Evolutionary conservation across 2,888 invertebrate genomes (phyloP), one percentile per base, ranked within the genome.

Genomic region (Phortica magna): DNA sequence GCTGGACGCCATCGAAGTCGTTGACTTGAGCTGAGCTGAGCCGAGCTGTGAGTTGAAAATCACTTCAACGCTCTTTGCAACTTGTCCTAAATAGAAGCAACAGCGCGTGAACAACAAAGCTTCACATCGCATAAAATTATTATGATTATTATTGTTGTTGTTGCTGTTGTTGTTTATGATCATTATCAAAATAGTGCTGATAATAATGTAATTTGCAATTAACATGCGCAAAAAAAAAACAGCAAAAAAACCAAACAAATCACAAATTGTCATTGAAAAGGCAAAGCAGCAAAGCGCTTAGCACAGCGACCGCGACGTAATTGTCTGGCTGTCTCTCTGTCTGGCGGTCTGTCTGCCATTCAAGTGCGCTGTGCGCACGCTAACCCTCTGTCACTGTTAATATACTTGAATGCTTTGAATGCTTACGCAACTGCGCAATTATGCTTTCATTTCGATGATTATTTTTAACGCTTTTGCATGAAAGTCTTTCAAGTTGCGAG

Each of bases 241-340:
- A 9, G 17, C 17, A 7, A 22, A 61, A 61, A 61, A 7, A 22
- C 10, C 3, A 61, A 61, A 55, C 22, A 55, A 55, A 53, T 55
- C 70, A 71, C 22, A 31, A 39, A 71, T 14, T 71, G 70, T 71
- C 70, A 71, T 55, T 71, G 7, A 67, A 68, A 42, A 43, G 43
- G 55, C 55, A 68, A 43, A 17, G 31, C 68, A 68, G 14, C 6
- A 14, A 12, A 48, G 19, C 68, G 31, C 41, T 65, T 5, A 43
- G n/a, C 65, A 39, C 1, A 12, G 14, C 41, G 31, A 12, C 59
- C 59, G 59, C 59, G 19, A 17, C 17, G 1, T 19, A 65, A 41
- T 41, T 65, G 65, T 14, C 41, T n/a, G 17, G 0, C n/a, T 67
- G n/a, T 5, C 6, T 7, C 4, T 42, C 42, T 12, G 14, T 14